These are phyloP conservation scores for Brachionus plicatilis DNA, from an alignment of 1,140 invertebrate genomes.

Conservation along the genomic window DNA sequence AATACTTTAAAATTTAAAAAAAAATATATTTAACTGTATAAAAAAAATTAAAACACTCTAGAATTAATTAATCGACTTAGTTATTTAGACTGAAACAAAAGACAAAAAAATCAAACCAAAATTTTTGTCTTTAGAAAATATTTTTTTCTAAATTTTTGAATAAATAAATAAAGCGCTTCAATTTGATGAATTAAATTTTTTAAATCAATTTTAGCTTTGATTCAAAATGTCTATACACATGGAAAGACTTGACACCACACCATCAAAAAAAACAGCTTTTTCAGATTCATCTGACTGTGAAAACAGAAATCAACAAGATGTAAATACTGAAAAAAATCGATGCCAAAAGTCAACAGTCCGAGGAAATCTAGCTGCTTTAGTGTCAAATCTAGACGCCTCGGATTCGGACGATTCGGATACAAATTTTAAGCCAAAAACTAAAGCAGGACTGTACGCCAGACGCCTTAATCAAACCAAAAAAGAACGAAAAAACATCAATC, in stretches of 20 bases:
- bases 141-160: not conserved
- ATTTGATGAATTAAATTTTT: not conserved
- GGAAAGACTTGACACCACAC: not conserved
- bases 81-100: not conserved
- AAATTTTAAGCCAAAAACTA: not conserved
- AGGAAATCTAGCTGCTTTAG: not conserved
- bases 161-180: not conserved
- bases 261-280: not conserved
- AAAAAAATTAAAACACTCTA: no score
- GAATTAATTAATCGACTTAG: no score
- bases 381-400: not conserved
- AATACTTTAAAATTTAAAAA: no score
- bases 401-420: not conserved
- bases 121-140: not conserved
- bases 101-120: not conserved
- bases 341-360: not conserved
- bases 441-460: not conserved
- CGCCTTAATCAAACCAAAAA: conserved; percentile 18
- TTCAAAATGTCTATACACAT: not conserved
- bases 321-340: not conserved
- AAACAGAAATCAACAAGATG: not conserved
- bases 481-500: conserved; percentile 13
- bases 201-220: not conserved
- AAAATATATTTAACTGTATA: no score
- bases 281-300: not conserved